Evolutionary conservation across 2,113 vertebrate species (phyloP), one percentile per base, ranked within the genome.

Genomic region (Anarrhichthys ocellatus): DNA sequence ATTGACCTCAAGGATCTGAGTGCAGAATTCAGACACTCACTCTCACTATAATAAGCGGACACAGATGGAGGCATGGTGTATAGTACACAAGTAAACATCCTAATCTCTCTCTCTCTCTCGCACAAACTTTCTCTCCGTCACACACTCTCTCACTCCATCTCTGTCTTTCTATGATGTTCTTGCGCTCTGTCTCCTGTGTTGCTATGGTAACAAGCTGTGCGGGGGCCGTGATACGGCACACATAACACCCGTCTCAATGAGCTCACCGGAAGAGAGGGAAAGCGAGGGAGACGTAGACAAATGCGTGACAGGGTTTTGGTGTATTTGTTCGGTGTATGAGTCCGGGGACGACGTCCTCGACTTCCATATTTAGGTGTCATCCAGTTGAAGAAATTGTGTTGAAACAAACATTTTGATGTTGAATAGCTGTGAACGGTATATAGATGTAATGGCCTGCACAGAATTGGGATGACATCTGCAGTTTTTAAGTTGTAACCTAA

Each of bases 191-290:
- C 91, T 89, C 82, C 83, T 74, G 59, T 87, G 93, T 94, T 94
- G 88, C 91, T 70, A 87, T 94, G 86, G 93, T 90, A 93, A 94
- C 93, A 90, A 88, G 89, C 90, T 62, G 89, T 91, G 93, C 83
- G 85, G 91, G 89, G 90, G 91, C 89, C 82, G 89, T 72, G 91
- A 91, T 92, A 75, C 80, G 13, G 86, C 91, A 87, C 83, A 91
- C 89, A 91, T 92, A 83, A 82, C 88, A 88, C 76, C 81, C 78
- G n/a, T 90, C 78, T 78, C 82, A 54, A 74, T 81, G 74, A 81
- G 83, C 83, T 84, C 77, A 84, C 64, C 66, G 64, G 67, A 90
- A 84, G 61, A 88, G 69, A 80, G 77, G 50, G 74, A 78, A 66
- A 73, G 77, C 18, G 58, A 83, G 63, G 32, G 78, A 84, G 58